phyloP scores from a whole-genome alignment of 2,113 vertebrate genomes.

The Scartelaos histophorus region DNA sequence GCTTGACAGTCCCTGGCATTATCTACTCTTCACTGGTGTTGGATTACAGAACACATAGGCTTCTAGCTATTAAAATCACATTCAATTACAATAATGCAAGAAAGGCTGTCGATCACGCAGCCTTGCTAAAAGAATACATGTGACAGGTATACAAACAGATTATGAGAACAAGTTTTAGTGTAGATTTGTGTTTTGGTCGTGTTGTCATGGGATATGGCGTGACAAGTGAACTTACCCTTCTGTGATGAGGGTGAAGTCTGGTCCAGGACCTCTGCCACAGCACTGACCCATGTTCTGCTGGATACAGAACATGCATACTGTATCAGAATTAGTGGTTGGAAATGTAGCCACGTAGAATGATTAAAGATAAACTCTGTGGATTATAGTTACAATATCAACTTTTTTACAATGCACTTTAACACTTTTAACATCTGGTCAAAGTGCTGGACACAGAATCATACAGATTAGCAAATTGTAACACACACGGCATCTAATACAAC shows the following conservation, averaged over 20 bases:
- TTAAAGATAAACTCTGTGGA: no score
- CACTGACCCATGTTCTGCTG: conserved; percentile 26
- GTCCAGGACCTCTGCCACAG: conserved; percentile 17
- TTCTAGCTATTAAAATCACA: conserved; percentile 71
- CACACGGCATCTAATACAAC: no score
- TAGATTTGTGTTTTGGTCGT: conserved; percentile 38
- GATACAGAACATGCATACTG: background rate
- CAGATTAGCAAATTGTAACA: no score
- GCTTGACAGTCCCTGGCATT: conserved; percentile 38
- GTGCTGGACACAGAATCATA: no score
- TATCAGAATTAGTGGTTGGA: no score
- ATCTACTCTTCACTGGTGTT: conserved; percentile 49
- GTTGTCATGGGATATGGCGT: conserved; percentile 53
- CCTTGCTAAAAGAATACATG: conserved; percentile 58
- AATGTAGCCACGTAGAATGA: no score
- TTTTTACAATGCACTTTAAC: no score
- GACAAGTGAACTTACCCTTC: conserved; percentile 35
- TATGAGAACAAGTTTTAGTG: conserved; percentile 7
- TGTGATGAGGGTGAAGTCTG: background rate
- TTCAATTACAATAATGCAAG: conserved; percentile 68
- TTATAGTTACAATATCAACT: no score
- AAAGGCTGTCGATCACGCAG: conserved; percentile 50
- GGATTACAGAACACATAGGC: conserved; percentile 60
- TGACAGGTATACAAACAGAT: conserved; percentile 40
- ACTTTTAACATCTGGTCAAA: no score